Evolutionary conservation across 2,888 invertebrate species (phyloP), one percentile per base, ranked within the genome.

Genomic region (Hylaea fasciaria): DNA sequence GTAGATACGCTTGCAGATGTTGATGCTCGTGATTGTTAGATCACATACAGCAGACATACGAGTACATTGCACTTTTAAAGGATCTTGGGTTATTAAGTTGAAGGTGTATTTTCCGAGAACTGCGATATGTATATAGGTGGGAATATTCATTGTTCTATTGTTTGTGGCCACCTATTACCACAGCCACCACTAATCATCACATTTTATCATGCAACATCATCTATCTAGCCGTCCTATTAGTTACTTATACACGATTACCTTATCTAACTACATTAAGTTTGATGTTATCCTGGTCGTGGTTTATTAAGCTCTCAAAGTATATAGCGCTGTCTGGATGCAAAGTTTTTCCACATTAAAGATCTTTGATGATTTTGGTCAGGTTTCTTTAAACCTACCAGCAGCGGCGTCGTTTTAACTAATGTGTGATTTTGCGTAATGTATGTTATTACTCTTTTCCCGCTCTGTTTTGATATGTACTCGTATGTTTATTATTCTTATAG

Each of bases 141-240:
- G 89, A 89, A 79, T 84, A 80, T 72, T 76, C 86, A 89, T 91
- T 91, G 91, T 91, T 91, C 89, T 81, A 91, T 90, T 91, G 91
- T 91, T 77, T 81, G 68, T 79, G 76, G 72, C 71, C 80, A 81
- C 76, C 76, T 81, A 87, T 89, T 87, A 87, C 81, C 79, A 81
- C 81, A 85, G 73, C 74, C 76, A 83, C 81, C 78, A 76, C 70
- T 72, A 77, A 74, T 82, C 81, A 84, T 83, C 83, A 83, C 74
- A 79, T 78, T 65, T 80, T 81, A 85, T 84, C 88, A 87, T 83
- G 87, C 83, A 77, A 85, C 73, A 73, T 72, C 73, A 75, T 70
- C 64, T 73, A 63, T 62, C 52, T 66, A 69, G 64, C 57, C 37
- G 11, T 43, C 22, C 22, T 22, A 22, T 22, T 22, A 43, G 17